Evolutionary conservation across 2,797 vertebrate species (phyloP), one percentile per base, ranked within the genome.

Genomic region (Urosaurus nigricauda): DNA sequence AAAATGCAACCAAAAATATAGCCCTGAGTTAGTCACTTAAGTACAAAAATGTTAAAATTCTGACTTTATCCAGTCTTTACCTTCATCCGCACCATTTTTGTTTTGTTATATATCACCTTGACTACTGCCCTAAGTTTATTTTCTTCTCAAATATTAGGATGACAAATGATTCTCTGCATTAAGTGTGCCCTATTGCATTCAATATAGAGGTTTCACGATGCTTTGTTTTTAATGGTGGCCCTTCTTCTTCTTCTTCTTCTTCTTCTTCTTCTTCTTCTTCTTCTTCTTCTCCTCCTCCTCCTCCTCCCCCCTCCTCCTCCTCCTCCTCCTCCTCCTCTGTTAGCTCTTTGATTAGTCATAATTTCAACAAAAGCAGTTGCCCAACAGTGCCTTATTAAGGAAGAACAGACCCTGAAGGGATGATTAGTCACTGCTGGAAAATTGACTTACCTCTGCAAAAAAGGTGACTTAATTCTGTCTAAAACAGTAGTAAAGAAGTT

Each of bases 331-430:
- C n/a, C n/a, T n/a, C n/a, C n/a, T n/a, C n/a, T 70, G 60, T 88
- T 88, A 73, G 65, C 47, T 70, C 35, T 88, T 56, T 78, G 63
- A 71, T 88, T 88, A 70, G 8, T 80, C 53, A 73, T 63, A 51
- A 79, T 79, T 32, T 63, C 24, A 89, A 79, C 29, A 89, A 89
- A 89, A 63, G 17, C 60, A 78, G 17, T 84, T 84, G 47, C 47
- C 21, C 40, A 68, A 35, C 35, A 70, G 32, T 26, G 13, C 35
- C 40, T 71, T 70, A 83, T 65, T 86, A 58, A 80, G 13, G 21
- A 86, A 80, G n/a, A 80, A 53, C 9, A 73, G 21, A 47, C 51
- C 79, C 83, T 85, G 37, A 35, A 84, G 56, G 29, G 21, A 79
- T 70, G 43, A 56, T 56, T 58, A 78, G 65, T 71, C 16, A 60